These are phyloP conservation scores for Clytia hemisphaerica DNA, from an alignment of 30 jellyfish, hydroid and myxozoan species.

Conservation along the genomic window DNA sequence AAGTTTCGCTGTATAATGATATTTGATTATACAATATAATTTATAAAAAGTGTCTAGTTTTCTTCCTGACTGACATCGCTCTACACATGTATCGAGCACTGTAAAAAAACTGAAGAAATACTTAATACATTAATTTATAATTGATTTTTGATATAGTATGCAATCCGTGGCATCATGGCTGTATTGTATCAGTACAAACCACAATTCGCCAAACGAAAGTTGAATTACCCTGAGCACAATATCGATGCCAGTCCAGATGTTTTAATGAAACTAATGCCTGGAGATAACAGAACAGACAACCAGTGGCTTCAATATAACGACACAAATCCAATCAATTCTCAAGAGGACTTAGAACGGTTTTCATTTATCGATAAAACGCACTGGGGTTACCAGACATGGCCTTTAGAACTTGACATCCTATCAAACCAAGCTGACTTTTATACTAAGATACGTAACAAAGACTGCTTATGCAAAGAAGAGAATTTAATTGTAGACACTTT, in stretches of 20 bases:
- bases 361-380: conserved; percentile 71
- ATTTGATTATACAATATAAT: too few relatives aligned
- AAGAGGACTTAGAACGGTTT: conserved; percentile 46
- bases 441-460: background rate
- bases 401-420: conserved; percentile 21
- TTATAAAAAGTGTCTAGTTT: too few relatives aligned
- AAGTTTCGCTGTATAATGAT: too few relatives aligned
- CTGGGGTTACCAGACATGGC: conserved; percentile 89
- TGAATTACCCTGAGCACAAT: conserved; percentile 35
- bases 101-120: too few relatives aligned
- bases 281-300: conserved; percentile 69
- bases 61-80: too few relatives aligned
- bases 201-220: conserved; percentile 30
- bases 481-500: conserved; percentile 36
- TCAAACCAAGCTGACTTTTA: background rate
- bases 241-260: conserved; percentile 21
- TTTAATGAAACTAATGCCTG: conserved; percentile 37
- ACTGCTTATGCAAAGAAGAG: conserved; percentile 27
- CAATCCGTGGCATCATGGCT: conserved; percentile 62
- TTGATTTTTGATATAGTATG: conserved; percentile 24
- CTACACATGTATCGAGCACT: too few relatives aligned
- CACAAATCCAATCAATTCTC: conserved; percentile 35
- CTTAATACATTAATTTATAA: too few relatives aligned
- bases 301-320: conserved; percentile 67
- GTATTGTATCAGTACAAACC: conserved; percentile 59